Conservation (phyloP, 2,888 invertebrate species). For the Leucania comma region DNA sequence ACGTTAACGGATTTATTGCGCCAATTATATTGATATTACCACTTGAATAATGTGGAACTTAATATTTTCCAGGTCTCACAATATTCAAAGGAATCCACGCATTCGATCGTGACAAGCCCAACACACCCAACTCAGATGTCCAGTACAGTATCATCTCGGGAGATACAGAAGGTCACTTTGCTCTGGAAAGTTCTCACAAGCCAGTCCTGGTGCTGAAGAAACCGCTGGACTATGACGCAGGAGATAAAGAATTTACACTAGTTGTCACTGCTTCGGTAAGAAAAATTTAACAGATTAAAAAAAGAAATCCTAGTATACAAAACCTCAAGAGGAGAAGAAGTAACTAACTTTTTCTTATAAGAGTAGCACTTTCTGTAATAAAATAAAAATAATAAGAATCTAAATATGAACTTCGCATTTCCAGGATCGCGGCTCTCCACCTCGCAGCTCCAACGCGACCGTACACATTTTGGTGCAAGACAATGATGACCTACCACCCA, state of each 20-base stretch:
- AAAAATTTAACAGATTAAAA: neutral
- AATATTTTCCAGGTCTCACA: slow-evolving; percentile 92
- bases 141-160: slow-evolving; percentile 94
- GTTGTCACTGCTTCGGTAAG: slow-evolving; percentile 94
- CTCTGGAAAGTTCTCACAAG: slow-evolving; percentile 95
- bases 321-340: neutral
- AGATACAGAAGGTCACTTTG: slow-evolving; percentile 94
- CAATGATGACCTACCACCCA: slow-evolving; percentile 95
- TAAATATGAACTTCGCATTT: neutral
- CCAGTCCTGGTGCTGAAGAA: slow-evolving; percentile 94
- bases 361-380: no score
- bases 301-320: neutral
- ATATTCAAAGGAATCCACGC: slow-evolving; percentile 95
- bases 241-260: slow-evolving; percentile 94
- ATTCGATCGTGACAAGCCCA: slow-evolving; percentile 96
- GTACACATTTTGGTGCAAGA: slow-evolving; percentile 94
- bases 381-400: neutral
- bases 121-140: slow-evolving; percentile 96
- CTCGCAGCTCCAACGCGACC: slow-evolving; percentile 93
- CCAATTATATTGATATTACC: neutral
- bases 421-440: slow-evolving; percentile 96
- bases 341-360: no score
- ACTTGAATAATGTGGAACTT: neutral
- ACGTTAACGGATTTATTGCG: no score
- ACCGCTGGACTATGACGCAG: slow-evolving; percentile 95